Conservation (phyloP, 2,797 vertebrate genomes). For the Macropus fuliginosus region DNA sequence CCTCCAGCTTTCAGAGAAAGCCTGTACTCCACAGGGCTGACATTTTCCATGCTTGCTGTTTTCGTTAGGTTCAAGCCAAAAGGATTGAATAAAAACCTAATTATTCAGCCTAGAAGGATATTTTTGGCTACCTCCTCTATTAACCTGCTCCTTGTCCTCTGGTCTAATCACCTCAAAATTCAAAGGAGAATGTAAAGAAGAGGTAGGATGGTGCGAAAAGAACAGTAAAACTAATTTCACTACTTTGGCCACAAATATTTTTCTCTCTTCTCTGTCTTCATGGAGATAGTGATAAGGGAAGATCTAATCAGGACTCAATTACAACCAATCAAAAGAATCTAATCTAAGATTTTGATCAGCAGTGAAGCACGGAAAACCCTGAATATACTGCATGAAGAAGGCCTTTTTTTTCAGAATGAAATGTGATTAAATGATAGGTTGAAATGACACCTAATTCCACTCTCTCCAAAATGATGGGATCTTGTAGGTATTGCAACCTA, state of each 20-base stretch:
- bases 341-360: not conserved
- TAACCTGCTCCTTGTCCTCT: slow-evolving; percentile 10
- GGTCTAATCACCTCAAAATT: slow-evolving; percentile 32
- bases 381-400: not conserved
- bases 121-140: not conserved
- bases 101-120: not conserved
- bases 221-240: slow-evolving; percentile 52
- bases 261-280: slow-evolving; percentile 55
- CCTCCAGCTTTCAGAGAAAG: not conserved
- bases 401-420: not conserved
- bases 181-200: slow-evolving; percentile 37
- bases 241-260: slow-evolving; percentile 62
- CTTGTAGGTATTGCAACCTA: not conserved
- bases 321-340: slow-evolving; percentile 48
- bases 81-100: not conserved
- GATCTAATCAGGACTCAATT: slow-evolving; percentile 47
- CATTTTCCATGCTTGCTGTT: not conserved
- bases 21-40: not conserved
- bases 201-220: slow-evolving; percentile 1
- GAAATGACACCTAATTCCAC: not conserved
- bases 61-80: slow-evolving; percentile 50
- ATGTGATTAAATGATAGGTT: not conserved
- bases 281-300: slow-evolving; percentile 37
- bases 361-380: not conserved
- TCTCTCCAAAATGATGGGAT: not conserved